These are phyloP conservation scores for Anagyrus pseudococci DNA, from an alignment of 2,888 invertebrate species.

Conservation along the genomic window DNA sequence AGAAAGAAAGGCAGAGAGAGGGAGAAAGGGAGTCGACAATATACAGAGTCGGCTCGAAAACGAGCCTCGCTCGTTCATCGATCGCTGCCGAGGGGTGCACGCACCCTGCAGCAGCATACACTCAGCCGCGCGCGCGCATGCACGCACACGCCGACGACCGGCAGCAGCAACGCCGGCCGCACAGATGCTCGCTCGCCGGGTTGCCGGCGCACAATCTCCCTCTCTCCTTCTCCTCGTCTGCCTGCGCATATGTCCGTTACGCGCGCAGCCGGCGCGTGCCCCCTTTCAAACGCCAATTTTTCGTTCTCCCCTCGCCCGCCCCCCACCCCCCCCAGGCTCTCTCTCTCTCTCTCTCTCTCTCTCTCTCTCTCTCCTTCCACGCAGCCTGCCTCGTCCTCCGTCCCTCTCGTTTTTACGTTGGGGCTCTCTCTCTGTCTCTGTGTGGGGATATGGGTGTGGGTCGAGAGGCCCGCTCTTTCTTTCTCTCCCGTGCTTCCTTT, in stretches of 20 bases:
- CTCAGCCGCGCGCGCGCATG: constrained; percentile 5
- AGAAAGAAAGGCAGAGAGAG: neutral
- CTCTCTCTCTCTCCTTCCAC: constrained; percentile 5
- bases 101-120: constrained; percentile 14
- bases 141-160: constrained; percentile 10
- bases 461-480: neutral
- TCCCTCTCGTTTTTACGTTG: no score
- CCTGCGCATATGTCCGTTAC: constrained; percentile 35
- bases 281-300: neutral
- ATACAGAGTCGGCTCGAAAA: neutral
- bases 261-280: constrained; percentile 24
- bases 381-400: no score
- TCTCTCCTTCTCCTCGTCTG: constrained; percentile 3
- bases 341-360: constrained; percentile 1
- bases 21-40: neutral
- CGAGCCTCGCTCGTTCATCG: constrained; percentile 23
- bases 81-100: constrained; percentile 21
- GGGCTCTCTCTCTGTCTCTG: no score
- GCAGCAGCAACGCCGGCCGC: no score
- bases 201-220: neutral
- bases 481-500: neutral
- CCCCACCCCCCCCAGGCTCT: neutral
- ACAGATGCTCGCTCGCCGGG: no score
- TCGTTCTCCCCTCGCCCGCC: constrained; percentile 5
- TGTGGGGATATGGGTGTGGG: neutral